Conservation (phyloP, 2,888 invertebrate species). For the Machimus atricapillus region DNA sequence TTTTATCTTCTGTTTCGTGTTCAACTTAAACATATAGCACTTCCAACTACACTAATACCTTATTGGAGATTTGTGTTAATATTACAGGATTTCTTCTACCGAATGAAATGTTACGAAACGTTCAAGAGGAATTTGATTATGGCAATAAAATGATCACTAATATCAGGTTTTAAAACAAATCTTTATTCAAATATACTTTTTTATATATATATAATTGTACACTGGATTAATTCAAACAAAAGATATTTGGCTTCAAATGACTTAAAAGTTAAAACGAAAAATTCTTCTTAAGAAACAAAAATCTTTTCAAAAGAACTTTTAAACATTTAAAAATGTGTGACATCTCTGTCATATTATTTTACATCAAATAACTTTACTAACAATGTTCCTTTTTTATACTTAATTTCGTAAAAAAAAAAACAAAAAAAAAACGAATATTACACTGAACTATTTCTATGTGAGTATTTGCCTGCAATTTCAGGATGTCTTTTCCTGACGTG, state of each 20-base stretch:
- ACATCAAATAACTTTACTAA: neutral
- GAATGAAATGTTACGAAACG: neutral
- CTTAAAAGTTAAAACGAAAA: constrained; percentile 14
- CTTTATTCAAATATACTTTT: constrained; percentile 28
- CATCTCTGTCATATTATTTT: neutral
- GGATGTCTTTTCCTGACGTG: constrained; percentile 65
- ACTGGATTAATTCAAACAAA: constrained; percentile 25
- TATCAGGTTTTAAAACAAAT: constrained; percentile 27
- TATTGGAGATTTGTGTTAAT: neutral
- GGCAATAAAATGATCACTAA: constrained; percentile 5
- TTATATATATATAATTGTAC: constrained; percentile 17
- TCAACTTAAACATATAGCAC: neutral
- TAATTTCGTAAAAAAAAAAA: neutral
- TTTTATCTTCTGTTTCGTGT: constrained; percentile 3
- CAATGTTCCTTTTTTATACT: neutral
- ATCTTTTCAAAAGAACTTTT: neutral
- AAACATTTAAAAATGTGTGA: neutral
- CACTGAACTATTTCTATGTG: constrained; percentile 25
- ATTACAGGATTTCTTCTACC: constrained; percentile 16
- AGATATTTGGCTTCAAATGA: constrained; percentile 16
- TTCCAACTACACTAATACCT: constrained; percentile 13
- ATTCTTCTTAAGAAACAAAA: neutral
- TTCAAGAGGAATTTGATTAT: neutral
- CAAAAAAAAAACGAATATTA: neutral
- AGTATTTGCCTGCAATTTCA: constrained; percentile 60